Base-by-base conservation (phyloP, 2,113 vertebrate species). In the Hippoglossus stenolepis region DNA sequence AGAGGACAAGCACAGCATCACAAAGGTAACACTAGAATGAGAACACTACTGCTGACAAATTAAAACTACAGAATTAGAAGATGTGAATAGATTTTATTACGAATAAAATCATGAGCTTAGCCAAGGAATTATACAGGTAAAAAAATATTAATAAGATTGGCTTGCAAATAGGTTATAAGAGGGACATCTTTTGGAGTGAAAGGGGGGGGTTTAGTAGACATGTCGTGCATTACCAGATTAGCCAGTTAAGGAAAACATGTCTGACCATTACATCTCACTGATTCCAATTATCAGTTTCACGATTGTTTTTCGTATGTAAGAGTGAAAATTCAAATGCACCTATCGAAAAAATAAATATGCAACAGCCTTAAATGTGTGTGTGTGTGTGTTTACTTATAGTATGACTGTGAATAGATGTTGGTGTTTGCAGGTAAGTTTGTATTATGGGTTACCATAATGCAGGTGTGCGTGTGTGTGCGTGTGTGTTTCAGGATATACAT, bases 21-120 rank as follows among this genome's bases (percentile, higher is more conserved):
- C 7, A 54, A 24, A 71, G 11, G 23, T 73, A 26, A 61, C 13
- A 40, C 62, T 82, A 56, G 65, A 77, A 80, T 80, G 56, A 79
- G 31, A 73, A 90, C 21, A 49, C 70, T 80, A 83, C 68, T 60
- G 57, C 70, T 86, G 73, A 83, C 53, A 35, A 56, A 70, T 68
- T 78, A 72, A 49, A 58, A 58, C 62, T 84, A 83, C 51, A 58
- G 60, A 82, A 88, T 86, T 67, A 91, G 73, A 79, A 83, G 43
- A 61, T 77, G 43, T 64, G 57, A 65, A 67, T 12, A 75, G 57
- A 75, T 68, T 76, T 82, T 49, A 77, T 81, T 60, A 60, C 38
- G 74, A 74, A 77, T 61, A 77, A 66, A 72, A 68, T 80, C 77
- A 84, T 49, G 79, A 87, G 78, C 43, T 88, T 80, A 75, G 23